phyloP scores from a whole-genome alignment of 2,113 vertebrate species.

The Hydrochoerus hydrochaeris region DNA sequence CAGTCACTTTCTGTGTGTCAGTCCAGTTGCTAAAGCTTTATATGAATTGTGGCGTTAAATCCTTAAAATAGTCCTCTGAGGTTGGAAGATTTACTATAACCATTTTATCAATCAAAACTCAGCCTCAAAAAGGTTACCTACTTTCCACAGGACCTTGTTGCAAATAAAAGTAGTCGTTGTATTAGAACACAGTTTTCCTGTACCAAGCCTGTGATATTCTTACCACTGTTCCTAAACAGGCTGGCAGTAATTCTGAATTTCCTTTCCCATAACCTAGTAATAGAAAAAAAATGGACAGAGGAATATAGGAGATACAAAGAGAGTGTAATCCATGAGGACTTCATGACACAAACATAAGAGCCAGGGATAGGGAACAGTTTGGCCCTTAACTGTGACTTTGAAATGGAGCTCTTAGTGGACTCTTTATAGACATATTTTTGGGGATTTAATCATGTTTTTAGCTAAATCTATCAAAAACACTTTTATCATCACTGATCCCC shows the following conservation, averaged over 20 bases:
- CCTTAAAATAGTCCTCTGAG: background rate
- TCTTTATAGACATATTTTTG: background rate
- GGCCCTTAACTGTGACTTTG: background rate
- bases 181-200: background rate
- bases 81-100: background rate
- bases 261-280: background rate
- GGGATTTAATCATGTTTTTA: background rate
- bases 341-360: background rate
- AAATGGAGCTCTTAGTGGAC: background rate
- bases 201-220: background rate
- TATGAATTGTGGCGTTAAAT: background rate
- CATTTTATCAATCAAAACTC: background rate
- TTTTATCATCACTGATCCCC: background rate
- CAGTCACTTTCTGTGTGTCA: background rate
- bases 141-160: background rate
- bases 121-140: background rate
- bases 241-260: background rate
- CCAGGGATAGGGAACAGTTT: background rate
- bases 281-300: background rate
- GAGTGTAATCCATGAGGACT: background rate
- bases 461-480: background rate
- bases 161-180: background rate
- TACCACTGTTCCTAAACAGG: background rate
- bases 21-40: background rate
- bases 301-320: background rate